Percentiles rank a stretch among this genome's conserved stretches.
Conservation (phyloP, 2,888 invertebrate genomes). For the Merodon equestris region DNA sequence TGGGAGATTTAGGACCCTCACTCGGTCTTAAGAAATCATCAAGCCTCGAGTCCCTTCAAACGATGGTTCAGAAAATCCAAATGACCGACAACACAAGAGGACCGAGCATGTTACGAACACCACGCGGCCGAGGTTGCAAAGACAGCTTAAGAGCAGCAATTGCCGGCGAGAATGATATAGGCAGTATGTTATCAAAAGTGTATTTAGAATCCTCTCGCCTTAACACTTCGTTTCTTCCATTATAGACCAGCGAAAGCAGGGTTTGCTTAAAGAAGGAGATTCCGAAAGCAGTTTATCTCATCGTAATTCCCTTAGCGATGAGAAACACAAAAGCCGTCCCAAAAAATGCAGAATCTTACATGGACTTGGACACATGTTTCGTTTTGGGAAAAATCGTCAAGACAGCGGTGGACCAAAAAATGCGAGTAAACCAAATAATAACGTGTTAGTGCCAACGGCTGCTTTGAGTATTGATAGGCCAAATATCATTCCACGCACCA, state of each 20-base stretch:
- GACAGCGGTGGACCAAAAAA: slow-evolving; percentile 78
- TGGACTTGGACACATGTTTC: slow-evolving; percentile 79
- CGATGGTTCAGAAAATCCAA: slow-evolving; percentile 90
- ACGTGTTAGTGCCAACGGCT: slow-evolving; percentile 72
- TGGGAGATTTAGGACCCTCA: slow-evolving; percentile 86
- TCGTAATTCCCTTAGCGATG: slow-evolving; percentile 86
- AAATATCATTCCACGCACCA: slow-evolving; percentile 76
- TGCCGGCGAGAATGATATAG: slow-evolving; percentile 79
- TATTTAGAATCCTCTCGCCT: background rate
- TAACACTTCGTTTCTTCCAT: background rate
- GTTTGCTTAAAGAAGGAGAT: slow-evolving; percentile 87
- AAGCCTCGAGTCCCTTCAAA: slow-evolving; percentile 93
- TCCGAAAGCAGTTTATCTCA: slow-evolving; percentile 84
- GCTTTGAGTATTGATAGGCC: slow-evolving; percentile 75
- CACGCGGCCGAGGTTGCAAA: slow-evolving; percentile 86
- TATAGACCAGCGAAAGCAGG: slow-evolving; percentile 86
- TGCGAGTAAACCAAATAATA: slow-evolving; percentile 72
- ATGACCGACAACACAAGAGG: slow-evolving; percentile 83
- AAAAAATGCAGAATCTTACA: slow-evolving; percentile 90
- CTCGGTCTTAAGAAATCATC: slow-evolving; percentile 94
- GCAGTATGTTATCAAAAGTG: slow-evolving; percentile 72
- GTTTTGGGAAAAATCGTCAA: slow-evolving; percentile 83
- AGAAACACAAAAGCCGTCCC: slow-evolving; percentile 80
- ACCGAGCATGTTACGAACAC: slow-evolving; percentile 82
- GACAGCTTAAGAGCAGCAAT: slow-evolving; percentile 89